Conservation (phyloP, 2,797 vertebrate genomes). For the Megaceryle alcyon region DNA sequence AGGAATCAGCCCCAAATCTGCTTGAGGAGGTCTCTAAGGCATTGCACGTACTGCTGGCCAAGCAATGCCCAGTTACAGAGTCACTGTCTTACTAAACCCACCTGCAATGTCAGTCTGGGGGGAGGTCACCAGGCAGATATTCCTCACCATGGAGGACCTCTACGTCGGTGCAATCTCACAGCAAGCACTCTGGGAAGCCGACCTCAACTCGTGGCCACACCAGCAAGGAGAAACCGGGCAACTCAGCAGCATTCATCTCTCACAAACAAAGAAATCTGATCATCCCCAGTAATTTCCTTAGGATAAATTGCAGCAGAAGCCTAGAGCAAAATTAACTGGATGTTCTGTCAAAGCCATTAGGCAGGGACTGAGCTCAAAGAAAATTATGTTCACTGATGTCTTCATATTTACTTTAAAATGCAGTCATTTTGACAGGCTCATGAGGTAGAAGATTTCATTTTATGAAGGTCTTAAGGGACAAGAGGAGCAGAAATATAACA, state of each 20-base stretch:
- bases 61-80: neutral
- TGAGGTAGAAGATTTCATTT: constrained; percentile 69
- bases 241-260: neutral
- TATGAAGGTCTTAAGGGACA: constrained; percentile 64
- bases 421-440: constrained; percentile 58
- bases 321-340: constrained; percentile 56
- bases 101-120: neutral
- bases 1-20: neutral
- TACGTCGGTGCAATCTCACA: neutral
- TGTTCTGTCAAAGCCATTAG: constrained; percentile 64
- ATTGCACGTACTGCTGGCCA: neutral
- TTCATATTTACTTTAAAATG: constrained; percentile 65
- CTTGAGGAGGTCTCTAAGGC: neutral
- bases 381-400: constrained; percentile 61
- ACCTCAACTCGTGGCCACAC: accelerated
- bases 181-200: neutral
- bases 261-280: constrained; percentile 57
- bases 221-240: neutral
- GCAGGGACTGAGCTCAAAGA: constrained; percentile 41
- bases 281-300: constrained; percentile 56
- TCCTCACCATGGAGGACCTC: neutral
- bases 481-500: constrained; percentile 49
- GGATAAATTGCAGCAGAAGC: constrained; percentile 39
- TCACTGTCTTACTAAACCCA: neutral
- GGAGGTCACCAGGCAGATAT: neutral